phyloP scores from a whole-genome alignment of 2,797 vertebrate species.

The Gallinago nigripennis region DNA sequence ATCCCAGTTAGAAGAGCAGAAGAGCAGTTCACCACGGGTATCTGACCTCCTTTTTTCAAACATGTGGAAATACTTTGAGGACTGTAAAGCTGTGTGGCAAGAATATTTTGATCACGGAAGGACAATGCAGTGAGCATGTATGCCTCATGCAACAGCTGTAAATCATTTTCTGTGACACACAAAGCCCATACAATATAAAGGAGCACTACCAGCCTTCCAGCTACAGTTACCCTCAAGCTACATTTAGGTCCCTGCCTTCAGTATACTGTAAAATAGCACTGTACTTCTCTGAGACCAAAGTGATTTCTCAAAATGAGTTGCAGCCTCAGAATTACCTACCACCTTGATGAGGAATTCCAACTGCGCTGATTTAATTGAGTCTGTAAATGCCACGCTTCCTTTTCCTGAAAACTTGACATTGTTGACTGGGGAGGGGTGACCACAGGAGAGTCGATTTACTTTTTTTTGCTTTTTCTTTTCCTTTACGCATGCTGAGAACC shows the following conservation, averaged over 20 bases:
- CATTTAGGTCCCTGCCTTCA: not conserved
- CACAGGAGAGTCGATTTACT: not conserved
- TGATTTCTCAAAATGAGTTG: not conserved
- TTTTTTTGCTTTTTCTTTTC: not conserved
- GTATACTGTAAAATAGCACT: not conserved
- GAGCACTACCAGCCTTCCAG: not conserved
- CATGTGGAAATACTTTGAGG: not conserved
- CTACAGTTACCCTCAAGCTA: not conserved
- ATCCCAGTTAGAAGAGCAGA: not conserved
- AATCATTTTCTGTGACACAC: not conserved
- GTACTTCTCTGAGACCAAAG: not conserved
- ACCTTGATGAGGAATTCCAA: not conserved
- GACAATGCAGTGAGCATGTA: not conserved
- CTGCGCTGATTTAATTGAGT: not conserved
- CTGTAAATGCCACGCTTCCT: not conserved
- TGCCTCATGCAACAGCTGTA: not conserved
- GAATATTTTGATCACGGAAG: not conserved
- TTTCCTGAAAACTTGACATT: not conserved
- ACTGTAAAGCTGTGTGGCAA: not conserved
- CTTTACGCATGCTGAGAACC: not conserved
- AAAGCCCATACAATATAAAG: not conserved
- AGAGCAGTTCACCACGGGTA: fast-evolving
- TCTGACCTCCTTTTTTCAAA: not conserved
- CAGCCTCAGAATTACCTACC: not conserved
- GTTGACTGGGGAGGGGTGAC: not conserved